A percentile compares a stretch with the other conserved stretches of the same genome.
These are phyloP conservation scores for Ceratosolen solmsi DNA, from an alignment of 1,140 invertebrate species.

Conservation along the genomic window DNA sequence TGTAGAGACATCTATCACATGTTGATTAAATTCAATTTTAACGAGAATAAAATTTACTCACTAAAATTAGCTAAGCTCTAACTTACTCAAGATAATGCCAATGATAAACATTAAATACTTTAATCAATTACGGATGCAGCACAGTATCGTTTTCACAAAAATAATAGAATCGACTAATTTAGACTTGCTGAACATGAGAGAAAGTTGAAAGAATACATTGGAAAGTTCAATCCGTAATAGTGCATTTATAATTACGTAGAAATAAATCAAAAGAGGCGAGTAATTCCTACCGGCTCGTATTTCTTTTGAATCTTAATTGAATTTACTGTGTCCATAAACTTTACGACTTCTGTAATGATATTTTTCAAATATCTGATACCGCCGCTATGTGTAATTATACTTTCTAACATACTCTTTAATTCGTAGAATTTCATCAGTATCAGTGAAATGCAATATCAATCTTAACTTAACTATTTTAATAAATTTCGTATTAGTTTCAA, in stretches of 20 bases:
- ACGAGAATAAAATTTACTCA: background rate
- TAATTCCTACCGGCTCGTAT: background rate
- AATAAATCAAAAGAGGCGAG: background rate
- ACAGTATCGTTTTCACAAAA: background rate
- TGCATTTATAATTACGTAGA: background rate
- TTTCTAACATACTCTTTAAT: background rate
- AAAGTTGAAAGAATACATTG: background rate
- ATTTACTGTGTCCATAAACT: background rate
- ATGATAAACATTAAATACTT: slow-evolving; percentile 1
- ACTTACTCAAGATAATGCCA: background rate
- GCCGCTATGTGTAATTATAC: background rate
- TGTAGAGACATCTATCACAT: background rate
- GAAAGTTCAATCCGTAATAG: background rate
- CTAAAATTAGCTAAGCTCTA: background rate
- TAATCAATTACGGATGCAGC: background rate
- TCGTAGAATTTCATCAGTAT: background rate
- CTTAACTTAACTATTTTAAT: background rate
- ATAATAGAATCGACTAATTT: slow-evolving; percentile 9
- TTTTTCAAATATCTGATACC: background rate
- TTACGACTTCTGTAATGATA: background rate
- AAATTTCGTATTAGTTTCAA: background rate
- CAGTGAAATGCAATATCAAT: background rate
- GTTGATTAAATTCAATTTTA: background rate
- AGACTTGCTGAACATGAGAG: background rate
- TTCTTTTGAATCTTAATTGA: background rate